phyloP scores from a whole-genome alignment of 2,888 invertebrate species.

The Xanthia togata region DNA sequence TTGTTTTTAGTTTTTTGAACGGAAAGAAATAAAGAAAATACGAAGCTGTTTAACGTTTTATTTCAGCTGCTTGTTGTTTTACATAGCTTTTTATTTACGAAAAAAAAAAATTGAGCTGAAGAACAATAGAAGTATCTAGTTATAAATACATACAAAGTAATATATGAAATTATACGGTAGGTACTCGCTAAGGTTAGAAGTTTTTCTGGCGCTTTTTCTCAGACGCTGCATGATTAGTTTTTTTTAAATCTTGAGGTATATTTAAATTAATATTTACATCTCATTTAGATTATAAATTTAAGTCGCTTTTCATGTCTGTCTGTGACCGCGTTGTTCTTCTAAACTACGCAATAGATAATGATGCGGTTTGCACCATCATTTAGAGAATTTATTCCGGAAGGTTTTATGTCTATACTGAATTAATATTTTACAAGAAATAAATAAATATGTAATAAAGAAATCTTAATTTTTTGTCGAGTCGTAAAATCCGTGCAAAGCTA shows the following conservation, averaged over 20 bases:
- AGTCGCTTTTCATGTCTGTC: background rate
- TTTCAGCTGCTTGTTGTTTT: conserved; percentile 6
- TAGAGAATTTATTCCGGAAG: too few species aligned
- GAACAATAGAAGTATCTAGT: background rate
- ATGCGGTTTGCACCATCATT: too few species aligned
- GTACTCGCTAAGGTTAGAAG: background rate
- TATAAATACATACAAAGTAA: conserved; percentile 4
- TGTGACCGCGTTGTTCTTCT: background rate
- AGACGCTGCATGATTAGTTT: background rate
- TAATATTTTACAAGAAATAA: too few species aligned
- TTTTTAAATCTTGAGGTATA: background rate
- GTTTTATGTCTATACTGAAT: too few species aligned
- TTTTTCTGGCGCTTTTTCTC: background rate
- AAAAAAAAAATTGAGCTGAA: background rate
- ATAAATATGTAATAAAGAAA: too few species aligned
- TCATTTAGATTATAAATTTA: too few species aligned
- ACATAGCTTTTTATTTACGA: background rate
- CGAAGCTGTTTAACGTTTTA: background rate
- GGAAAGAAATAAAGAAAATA: background rate
- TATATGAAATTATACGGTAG: too few species aligned
- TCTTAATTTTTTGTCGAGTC: too few species aligned
- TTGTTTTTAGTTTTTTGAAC: conserved; percentile 8
- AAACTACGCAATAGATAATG: too few species aligned
- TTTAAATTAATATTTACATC: too few species aligned
- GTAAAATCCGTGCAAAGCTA: too few species aligned